Conservation (phyloP, 2,797 vertebrate species). For the Malurus splendens region DNA sequence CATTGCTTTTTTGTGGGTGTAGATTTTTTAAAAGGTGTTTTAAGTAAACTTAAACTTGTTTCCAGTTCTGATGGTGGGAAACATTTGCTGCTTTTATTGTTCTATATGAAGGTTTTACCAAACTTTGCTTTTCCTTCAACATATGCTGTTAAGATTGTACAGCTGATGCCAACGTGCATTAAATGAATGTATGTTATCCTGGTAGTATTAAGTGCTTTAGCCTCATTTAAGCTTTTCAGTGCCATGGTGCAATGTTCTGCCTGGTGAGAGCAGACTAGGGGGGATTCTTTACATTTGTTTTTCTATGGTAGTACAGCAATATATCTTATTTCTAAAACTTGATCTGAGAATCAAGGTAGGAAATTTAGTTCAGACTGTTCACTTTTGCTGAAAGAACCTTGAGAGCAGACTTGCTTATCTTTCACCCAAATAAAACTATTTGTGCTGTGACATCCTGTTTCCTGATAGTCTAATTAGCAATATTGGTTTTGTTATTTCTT, state of each 20-base stretch:
- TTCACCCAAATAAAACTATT: background rate
- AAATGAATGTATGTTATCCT: background rate
- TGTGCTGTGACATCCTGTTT: background rate
- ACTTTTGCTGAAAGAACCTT: background rate
- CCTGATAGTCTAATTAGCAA: background rate
- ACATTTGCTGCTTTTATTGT: background rate
- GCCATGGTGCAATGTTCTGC: background rate
- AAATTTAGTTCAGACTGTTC: background rate
- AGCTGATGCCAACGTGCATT: background rate
- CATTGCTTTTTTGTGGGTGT: background rate
- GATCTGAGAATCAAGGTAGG: background rate
- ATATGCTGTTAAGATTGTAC: background rate
- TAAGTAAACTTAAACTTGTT: background rate
- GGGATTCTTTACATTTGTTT: background rate
- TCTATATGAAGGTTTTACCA: background rate
- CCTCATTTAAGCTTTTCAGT: background rate
- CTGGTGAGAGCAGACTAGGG: background rate
- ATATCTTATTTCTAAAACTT: background rate
- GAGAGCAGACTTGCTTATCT: background rate
- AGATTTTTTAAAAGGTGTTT: background rate
- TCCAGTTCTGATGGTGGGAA: background rate
- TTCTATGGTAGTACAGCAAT: background rate
- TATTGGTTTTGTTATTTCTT: background rate
- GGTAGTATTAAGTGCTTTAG: background rate
- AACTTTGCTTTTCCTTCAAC: background rate